phyloP scores from a whole-genome alignment of 2,113 vertebrate genomes.

The Megaceryle maxima region DNA sequence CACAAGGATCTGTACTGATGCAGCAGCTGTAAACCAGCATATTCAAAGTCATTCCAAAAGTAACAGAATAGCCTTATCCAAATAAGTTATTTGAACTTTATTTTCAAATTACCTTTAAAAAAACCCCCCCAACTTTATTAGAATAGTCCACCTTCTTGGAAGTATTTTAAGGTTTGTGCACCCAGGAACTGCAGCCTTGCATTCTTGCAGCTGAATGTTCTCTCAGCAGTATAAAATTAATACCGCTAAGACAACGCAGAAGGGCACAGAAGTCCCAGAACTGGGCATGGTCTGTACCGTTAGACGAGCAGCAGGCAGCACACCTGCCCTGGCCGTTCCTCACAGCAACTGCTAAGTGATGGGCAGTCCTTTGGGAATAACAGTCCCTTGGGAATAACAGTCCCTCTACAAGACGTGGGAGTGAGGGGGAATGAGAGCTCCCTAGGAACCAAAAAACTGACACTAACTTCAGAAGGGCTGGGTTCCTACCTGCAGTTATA shows the following conservation, averaged over 20 bases:
- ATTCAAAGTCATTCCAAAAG: neutral
- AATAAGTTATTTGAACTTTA: neutral
- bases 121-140: neutral
- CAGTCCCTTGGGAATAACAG: neutral
- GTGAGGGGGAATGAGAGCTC: fast-evolving
- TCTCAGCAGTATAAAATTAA: neutral
- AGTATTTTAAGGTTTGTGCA: neutral
- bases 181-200: neutral
- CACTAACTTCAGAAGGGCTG: neutral
- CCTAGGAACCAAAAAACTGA: neutral
- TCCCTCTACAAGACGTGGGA: neutral
- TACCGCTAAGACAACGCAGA: neutral
- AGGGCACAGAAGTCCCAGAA: neutral
- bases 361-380: neutral
- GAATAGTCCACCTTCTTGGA: neutral
- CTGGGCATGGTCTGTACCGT: neutral
- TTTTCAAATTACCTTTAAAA: neutral
- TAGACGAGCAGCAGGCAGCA: neutral
- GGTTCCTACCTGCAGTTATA: neutral
- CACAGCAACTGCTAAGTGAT: neutral
- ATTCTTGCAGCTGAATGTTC: neutral
- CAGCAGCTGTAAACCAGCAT: neutral
- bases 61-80: neutral
- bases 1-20: neutral
- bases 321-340: neutral